Evolutionary conservation across 1,140 invertebrate species (phyloP).

Genomic region (Bombus haemorrhoidalis): DNA sequence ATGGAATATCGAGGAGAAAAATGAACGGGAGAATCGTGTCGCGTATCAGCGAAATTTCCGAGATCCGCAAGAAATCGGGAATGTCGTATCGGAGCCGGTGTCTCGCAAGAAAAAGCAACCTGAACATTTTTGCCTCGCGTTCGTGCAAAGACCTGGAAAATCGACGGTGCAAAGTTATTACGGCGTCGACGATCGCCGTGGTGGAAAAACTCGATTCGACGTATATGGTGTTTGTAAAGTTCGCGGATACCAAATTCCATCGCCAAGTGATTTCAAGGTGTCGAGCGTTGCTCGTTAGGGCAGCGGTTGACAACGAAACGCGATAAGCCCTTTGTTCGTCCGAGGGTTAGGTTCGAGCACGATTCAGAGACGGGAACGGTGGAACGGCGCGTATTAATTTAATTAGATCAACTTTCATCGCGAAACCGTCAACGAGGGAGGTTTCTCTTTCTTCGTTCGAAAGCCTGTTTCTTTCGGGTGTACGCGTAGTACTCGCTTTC

Average conservation of each 20-base stretch:
- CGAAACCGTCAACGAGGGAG: background rate
- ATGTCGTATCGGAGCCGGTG: conserved; percentile 14
- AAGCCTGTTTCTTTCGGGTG: too few relatives aligned
- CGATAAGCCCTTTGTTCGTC: background rate
- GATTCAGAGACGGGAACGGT: background rate
- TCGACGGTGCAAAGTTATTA: conserved; percentile 43
- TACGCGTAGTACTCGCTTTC: too few relatives aligned
- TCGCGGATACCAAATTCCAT: conserved; percentile 52
- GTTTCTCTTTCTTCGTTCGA: too few relatives aligned
- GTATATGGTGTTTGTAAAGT: conserved; percentile 53
- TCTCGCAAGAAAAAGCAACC: conserved; percentile 7
- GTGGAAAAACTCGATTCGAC: conserved; percentile 42
- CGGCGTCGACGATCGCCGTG: background rate
- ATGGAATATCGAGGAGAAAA: too few relatives aligned
- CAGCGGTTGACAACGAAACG: background rate
- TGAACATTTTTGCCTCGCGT: background rate
- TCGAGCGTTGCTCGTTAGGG: conserved; percentile 54
- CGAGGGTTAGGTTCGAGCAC: background rate
- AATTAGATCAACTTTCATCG: conserved; percentile 6
- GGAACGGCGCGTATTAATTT: conserved; percentile 11
- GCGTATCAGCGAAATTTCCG: conserved; percentile 20
- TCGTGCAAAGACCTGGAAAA: conserved; percentile 38
- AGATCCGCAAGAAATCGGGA: conserved; percentile 14
- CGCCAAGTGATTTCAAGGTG: conserved; percentile 60
- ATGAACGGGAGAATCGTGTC: background rate